Evolutionary conservation across 2,888 invertebrate genomes (phyloP).

Genomic region (Erynnis tages): DNA sequence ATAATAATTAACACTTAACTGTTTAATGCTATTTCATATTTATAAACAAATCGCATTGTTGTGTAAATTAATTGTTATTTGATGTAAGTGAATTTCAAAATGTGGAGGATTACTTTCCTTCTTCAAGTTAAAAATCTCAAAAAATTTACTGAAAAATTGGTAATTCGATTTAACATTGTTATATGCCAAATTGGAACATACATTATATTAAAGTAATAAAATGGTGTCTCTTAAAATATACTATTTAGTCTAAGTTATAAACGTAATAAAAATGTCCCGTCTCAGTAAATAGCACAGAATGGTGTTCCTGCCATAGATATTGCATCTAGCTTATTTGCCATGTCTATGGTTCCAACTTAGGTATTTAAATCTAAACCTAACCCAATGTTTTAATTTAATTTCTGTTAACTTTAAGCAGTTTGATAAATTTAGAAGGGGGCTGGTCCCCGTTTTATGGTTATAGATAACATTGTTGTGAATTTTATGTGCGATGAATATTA

Average conservation of each 20-base stretch:
- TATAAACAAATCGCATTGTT: conserved; percentile 8
- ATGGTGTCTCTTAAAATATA: no score
- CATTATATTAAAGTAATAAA: no score
- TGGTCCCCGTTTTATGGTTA: conserved; percentile 66
- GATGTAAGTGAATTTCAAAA: conserved; percentile 9
- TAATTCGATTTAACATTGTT: no score
- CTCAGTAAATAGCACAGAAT: neutral
- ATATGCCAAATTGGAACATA: neutral
- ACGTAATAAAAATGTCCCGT: no score
- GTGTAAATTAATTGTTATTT: conserved; percentile 17
- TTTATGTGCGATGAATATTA: conserved; percentile 59
- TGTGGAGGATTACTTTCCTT: conserved; percentile 7
- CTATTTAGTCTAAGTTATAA: no score
- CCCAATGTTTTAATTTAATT: conserved; percentile 23
- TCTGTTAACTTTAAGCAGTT: conserved; percentile 38
- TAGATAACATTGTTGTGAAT: conserved; percentile 65
- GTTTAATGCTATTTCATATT: conserved; percentile 5
- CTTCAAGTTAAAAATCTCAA: conserved; percentile 16
- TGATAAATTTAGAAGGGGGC: conserved; percentile 62
- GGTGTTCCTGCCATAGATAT: neutral
- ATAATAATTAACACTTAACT: neutral
- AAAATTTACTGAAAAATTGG: neutral
- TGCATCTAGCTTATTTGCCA: neutral
- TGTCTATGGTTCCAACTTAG: neutral
- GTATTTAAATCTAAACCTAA: conserved; percentile 12